Percentiles rank a stretch among this genome's conserved stretches.
phyloP scores from a whole-genome alignment of 2,797 vertebrate species.

The Anableps anableps region DNA sequence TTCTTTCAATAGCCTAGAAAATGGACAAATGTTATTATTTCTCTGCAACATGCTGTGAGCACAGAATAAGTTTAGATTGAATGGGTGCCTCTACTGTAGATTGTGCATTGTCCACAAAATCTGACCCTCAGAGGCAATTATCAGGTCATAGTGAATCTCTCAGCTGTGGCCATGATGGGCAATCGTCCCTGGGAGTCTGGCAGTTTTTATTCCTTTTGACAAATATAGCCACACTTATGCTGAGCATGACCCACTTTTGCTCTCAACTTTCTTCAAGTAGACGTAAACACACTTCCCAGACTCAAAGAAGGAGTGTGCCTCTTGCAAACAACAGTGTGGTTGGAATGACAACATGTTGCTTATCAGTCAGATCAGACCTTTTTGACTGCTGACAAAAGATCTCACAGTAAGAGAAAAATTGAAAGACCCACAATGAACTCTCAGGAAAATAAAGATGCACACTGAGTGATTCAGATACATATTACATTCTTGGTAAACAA shows the following conservation, averaged over 20 bases:
- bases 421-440: conserved; percentile 14
- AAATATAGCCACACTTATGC: conserved; percentile 62
- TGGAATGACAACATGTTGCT: conserved; percentile 52
- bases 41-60: conserved; percentile 36
- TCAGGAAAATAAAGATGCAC: conserved; percentile 3
- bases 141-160: conserved; percentile 33
- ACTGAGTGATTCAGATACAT: not conserved
- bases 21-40: conserved; percentile 19
- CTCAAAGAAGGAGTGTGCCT: conserved; percentile 25
- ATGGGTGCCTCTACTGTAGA: conserved; percentile 13
- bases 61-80: conserved; percentile 52
- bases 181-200: conserved; percentile 56
- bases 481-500: not conserved
- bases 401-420: conserved; percentile 1
- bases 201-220: conserved; percentile 57
- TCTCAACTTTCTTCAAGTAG: conserved; percentile 60
- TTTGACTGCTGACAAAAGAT: conserved; percentile 31
- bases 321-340: conserved; percentile 49
- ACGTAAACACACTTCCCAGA: conserved; percentile 56
- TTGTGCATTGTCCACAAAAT: conserved; percentile 45
- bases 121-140: conserved; percentile 56
- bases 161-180: conserved; percentile 37
- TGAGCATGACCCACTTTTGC: conserved; percentile 69
- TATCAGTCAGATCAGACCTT: conserved; percentile 37
- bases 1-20: conserved; percentile 36